Evolutionary conservation across 2,888 invertebrate species (phyloP), one percentile per base, ranked within the genome.

Genomic region (Antheraea assamensis): DNA sequence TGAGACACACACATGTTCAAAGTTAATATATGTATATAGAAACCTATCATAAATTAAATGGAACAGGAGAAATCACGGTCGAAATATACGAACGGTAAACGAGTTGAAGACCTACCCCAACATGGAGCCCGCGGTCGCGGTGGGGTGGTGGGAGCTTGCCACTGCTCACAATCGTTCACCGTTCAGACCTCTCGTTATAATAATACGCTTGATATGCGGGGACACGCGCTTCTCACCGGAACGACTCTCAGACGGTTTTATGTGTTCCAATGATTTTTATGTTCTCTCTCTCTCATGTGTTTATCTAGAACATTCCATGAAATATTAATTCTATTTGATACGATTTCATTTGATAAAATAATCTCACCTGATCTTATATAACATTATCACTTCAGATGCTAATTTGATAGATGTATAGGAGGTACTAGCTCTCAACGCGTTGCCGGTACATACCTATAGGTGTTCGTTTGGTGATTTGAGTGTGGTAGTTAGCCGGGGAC

Each of bases 101-200:
- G 52, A 71, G 74, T 27, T 49, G 71, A 19, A 42, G 71, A 74
- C 74, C 74, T 74, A 68, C 74, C 74, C 71, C 71, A 74, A 72
- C 55, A 31, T 58, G 55, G 58, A 58, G 55, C 70, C 52, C 55
- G 70, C 55, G 70, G 55, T 70, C 49, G 70, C 47, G 35, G 8
- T n/a, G 35, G 5, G 17, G 61, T 15, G 24, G 24, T 8, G 35
- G 68, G n/a, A 21, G 61, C 61, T 13, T 66, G 66, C 17, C 31
- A 30, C 31, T 66, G 19, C 35, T 68, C n/a, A n/a, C 68, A n/a
- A 68, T 35, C 68, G 68, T n/a, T 68, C 68, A 7, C 35, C 35
- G 24, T 35, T 58, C 58, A 58, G 58, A 58, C 58, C 24, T 35
- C 68, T 68, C 68, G 35, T 68, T 68, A 68, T 68, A 68, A 35